These are phyloP conservation scores for Mesembrinibis cayennensis DNA, from an alignment of 2,113 vertebrate genomes.

Conservation along the genomic window DNA sequence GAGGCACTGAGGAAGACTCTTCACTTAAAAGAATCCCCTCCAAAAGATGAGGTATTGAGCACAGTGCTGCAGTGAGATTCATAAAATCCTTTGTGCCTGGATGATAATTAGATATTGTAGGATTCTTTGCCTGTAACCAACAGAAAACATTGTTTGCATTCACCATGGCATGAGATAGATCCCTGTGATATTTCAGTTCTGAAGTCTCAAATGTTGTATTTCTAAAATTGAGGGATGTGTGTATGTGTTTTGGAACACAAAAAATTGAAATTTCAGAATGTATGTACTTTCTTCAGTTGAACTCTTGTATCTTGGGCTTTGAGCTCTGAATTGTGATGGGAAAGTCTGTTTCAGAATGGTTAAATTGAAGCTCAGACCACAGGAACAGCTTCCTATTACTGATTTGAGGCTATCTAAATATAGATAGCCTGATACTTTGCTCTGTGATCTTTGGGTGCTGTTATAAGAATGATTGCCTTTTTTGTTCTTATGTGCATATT, in stretches of 20 bases:
- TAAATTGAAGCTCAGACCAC: neutral
- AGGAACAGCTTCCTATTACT: neutral
- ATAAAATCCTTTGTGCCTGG: neutral
- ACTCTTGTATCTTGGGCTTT: neutral
- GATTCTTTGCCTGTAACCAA: neutral
- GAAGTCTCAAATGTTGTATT: neutral
- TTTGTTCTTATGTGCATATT: neutral
- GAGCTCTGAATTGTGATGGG: neutral
- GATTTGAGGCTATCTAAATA: neutral
- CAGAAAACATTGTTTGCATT: neutral
- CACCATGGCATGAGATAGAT: neutral
- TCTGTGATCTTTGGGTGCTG: neutral
- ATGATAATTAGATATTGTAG: neutral
- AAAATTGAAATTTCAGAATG: neutral
- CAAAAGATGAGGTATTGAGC: slow-evolving; percentile 71
- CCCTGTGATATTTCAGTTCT: neutral
- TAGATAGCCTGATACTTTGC: neutral
- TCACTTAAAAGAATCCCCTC: slow-evolving; percentile 54
- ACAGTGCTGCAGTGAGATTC: neutral
- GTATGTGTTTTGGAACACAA: neutral
- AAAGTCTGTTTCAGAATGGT: neutral
- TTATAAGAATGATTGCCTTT: neutral
- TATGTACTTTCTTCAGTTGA: neutral
- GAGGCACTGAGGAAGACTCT: slow-evolving; percentile 73
- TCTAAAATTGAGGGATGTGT: neutral